phyloP scores from a whole-genome alignment of 2,888 invertebrate genomes.

The Tachina fera region DNA sequence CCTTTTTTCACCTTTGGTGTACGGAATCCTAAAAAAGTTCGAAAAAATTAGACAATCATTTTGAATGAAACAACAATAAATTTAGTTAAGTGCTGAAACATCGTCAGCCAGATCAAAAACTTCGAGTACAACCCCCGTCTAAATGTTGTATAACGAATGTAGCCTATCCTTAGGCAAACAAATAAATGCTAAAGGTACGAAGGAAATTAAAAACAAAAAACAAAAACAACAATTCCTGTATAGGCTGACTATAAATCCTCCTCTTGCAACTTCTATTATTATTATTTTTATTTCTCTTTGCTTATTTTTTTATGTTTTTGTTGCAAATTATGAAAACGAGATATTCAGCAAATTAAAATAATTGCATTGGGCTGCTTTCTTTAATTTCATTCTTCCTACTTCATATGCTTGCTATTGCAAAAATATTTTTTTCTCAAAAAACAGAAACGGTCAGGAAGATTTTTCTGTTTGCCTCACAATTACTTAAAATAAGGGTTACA shows the following conservation, averaged over 20 bases:
- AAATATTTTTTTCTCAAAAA: slow-evolving; percentile 2
- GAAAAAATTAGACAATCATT: too few relatives aligned
- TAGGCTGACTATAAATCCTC: neutral
- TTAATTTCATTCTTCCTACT: slow-evolving; percentile 8
- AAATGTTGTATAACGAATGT: neutral
- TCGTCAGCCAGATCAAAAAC: neutral
- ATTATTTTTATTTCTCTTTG: neutral
- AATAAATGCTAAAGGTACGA: slow-evolving; percentile 23
- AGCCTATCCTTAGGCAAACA: slow-evolving; percentile 2
- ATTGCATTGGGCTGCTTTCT: slow-evolving; percentile 62
- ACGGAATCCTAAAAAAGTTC: too few relatives aligned
- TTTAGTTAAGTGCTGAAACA: neutral
- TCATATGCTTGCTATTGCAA: neutral
- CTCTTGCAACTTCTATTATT: slow-evolving; percentile 4
- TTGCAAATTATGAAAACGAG: slow-evolving; percentile 36
- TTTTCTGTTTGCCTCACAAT: slow-evolving; percentile 5
- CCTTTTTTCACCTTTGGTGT: too few relatives aligned
- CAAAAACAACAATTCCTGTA: neutral
- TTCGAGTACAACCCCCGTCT: slow-evolving; percentile 8
- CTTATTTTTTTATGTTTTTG: slow-evolving; percentile 3
- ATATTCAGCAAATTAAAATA: slow-evolving; percentile 65
- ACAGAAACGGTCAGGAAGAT: slow-evolving; percentile 9
- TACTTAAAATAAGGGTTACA: slow-evolving; percentile 26
- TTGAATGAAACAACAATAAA: too few relatives aligned
- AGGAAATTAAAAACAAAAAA: slow-evolving; percentile 14